phyloP scores from a whole-genome alignment of 1,140 invertebrate species.

The Drosophila equinoxialis region DNA sequence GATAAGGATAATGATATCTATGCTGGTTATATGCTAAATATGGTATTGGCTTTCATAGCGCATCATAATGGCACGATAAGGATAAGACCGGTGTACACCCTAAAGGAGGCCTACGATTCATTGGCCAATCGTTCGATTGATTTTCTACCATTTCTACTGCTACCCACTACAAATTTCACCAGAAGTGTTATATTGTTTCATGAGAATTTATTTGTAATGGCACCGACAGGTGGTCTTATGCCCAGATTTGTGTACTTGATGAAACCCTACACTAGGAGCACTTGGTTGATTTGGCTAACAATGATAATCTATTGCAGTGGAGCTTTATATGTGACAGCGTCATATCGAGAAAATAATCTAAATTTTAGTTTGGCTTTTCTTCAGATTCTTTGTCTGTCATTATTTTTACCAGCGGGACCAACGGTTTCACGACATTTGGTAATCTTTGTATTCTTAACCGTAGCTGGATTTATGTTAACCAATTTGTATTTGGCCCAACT shows the following conservation, averaged over 20 bases:
- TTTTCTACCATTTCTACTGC: slow-evolving; percentile 54
- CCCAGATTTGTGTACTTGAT: slow-evolving; percentile 47
- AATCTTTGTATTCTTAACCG: slow-evolving; percentile 39
- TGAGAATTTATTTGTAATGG: slow-evolving; percentile 55
- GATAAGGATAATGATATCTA: slow-evolving; percentile 28
- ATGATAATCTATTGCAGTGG: slow-evolving; percentile 53
- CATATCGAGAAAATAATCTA: neutral
- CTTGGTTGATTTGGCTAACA: slow-evolving; percentile 40
- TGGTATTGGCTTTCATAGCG: slow-evolving; percentile 49
- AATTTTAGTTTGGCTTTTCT: slow-evolving; percentile 39
- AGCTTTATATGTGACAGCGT: slow-evolving; percentile 31
- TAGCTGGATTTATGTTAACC: slow-evolving; percentile 52
- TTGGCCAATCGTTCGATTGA: slow-evolving; percentile 44
- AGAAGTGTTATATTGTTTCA: slow-evolving; percentile 51
- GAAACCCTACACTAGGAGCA: slow-evolving; percentile 32
- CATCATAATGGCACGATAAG: slow-evolving; percentile 51
- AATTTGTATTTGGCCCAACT: slow-evolving; percentile 60
- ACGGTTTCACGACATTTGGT: slow-evolving; percentile 21
- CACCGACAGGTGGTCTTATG: slow-evolving; percentile 39
- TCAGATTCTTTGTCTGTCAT: slow-evolving; percentile 35
- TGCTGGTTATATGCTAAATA: slow-evolving; percentile 61
- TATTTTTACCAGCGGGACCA: slow-evolving; percentile 37
- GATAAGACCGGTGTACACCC: neutral
- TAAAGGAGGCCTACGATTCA: slow-evolving; percentile 29
- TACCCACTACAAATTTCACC: slow-evolving; percentile 35